Evolutionary conservation across 2,113 vertebrate genomes (phyloP).

Genomic region (Neogobius melanostomus): DNA sequence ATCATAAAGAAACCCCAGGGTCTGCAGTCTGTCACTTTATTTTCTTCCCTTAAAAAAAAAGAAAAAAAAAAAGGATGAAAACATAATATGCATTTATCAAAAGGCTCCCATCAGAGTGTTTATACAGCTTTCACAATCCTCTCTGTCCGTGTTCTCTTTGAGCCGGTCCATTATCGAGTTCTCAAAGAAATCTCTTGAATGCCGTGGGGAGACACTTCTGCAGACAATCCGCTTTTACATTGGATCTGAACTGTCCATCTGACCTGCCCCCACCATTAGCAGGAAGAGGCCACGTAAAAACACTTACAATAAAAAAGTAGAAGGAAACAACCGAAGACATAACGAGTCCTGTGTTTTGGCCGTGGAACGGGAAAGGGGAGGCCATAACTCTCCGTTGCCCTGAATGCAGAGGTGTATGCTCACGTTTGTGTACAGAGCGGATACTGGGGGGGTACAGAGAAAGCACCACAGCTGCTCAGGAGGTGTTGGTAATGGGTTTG

Average conservation of each 20-base stretch:
- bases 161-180: slow-evolving; percentile 11
- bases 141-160: slow-evolving; percentile 19
- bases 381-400: slow-evolving; percentile 40
- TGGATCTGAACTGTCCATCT: slow-evolving; percentile 13
- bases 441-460: background rate
- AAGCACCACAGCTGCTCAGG: slow-evolving; percentile 71
- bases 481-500: slow-evolving; percentile 95
- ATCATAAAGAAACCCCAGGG: background rate
- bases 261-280: slow-evolving; percentile 20
- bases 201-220: slow-evolving; percentile 59
- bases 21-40: slow-evolving; percentile 48
- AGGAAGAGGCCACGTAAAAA: slow-evolving; percentile 51
- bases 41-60: slow-evolving; percentile 56
- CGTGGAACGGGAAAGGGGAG: slow-evolving; percentile 54
- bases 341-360: slow-evolving; percentile 59
- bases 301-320: slow-evolving; percentile 52
- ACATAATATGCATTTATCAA: slow-evolving; percentile 47
- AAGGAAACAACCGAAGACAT: slow-evolving; percentile 34
- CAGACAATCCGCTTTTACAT: slow-evolving; percentile 32
- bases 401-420: slow-evolving; percentile 42
- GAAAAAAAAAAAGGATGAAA: slow-evolving; percentile 55
- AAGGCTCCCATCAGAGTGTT: slow-evolving; percentile 44
- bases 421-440: slow-evolving; percentile 12
- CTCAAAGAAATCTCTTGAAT: slow-evolving; percentile 36
- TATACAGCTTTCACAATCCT: slow-evolving; percentile 35